Evolutionary conservation across 2,797 vertebrate genomes (phyloP).

Genomic region (Eutrigla gurnardus): DNA sequence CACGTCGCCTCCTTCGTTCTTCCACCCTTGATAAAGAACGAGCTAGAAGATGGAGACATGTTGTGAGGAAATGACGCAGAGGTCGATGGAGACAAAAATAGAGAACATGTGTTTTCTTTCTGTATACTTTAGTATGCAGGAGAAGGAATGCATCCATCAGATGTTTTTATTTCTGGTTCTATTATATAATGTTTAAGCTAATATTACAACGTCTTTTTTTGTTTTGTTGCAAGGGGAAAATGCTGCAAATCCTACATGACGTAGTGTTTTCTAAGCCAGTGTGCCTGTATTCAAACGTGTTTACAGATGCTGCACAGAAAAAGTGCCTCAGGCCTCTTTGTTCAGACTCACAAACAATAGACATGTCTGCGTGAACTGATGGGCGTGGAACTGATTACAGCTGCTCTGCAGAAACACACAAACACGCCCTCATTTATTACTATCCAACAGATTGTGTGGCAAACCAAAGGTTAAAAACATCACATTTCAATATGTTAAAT

Average conservation of each 20-base stretch:
- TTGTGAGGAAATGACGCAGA: neutral
- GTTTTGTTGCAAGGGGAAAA: neutral
- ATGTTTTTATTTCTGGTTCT: slow-evolving; percentile 1
- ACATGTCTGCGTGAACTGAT: slow-evolving; percentile 47
- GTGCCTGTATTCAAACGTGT: slow-evolving; percentile 43
- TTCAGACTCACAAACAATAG: slow-evolving; percentile 71
- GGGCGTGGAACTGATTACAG: slow-evolving; percentile 66
- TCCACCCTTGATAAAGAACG: neutral
- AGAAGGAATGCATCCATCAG: neutral
- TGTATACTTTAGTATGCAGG: neutral
- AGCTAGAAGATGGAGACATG: neutral
- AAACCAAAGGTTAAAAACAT: slow-evolving; percentile 7
- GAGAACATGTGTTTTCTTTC: neutral
- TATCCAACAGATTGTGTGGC: slow-evolving; percentile 7
- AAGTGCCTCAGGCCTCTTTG: slow-evolving; percentile 61
- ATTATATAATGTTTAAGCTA: neutral
- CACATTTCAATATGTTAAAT: neutral
- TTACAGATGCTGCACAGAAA: slow-evolving; percentile 39
- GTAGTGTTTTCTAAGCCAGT: slow-evolving; percentile 21
- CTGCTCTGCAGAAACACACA: slow-evolving; percentile 51
- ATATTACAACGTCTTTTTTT: neutral
- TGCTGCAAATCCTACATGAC: slow-evolving; percentile 3
- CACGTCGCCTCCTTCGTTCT: slow-evolving; percentile 21
- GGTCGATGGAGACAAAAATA: neutral
- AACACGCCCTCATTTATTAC: slow-evolving; percentile 10